Base-by-base conservation (phyloP, 2,113 vertebrate genomes). In the Hyperopisus bebe region DNA sequence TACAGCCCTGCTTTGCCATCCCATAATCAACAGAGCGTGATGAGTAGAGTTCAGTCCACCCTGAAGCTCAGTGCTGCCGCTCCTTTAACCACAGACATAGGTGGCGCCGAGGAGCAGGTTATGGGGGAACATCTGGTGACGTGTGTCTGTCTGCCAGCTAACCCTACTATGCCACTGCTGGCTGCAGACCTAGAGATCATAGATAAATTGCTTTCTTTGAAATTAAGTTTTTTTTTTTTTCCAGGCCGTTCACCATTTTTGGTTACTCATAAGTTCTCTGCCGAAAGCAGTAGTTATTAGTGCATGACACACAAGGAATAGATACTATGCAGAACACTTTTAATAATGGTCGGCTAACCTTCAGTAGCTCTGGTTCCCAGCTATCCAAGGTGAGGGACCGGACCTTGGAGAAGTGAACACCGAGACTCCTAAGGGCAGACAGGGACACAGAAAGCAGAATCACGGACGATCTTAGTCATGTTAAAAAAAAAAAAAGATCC, bases 401-500 rank as follows among this genome's bases (percentile, higher is more conserved):
- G 46, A 99, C 98, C 96, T 99, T 99, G 80, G 98, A 99, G 93
- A 98, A 98, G 90, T 99, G 98, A 90, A 99, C 98, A 17, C 98
- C 98, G 90, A 99, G 96, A 96, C 98, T 99, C 97, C 98, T 99
- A 90, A 44, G 88, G 89, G 84, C 42, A 47, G 44, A 84, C 42
- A 13, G n/a, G 9, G n/a, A 42, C 70, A 93, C 39, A 82, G 35
- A 80, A 70, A 66, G 3, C n/a, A n/a, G 8, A 10, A 66, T 11
- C 62, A 66, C 62, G 11, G 62, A 70, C 62, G 5, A 13, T 70
- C 62, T 70, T 70, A 31, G 62, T 31, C 62, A 31, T 13, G 27
- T 3, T 11, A 66, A 27, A 51, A 51, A n/a, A n/a, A n/a, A n/a
- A n/a, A n/a, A n/a, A n/a, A n/a, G n/a, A 9, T 62, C 7, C 1